Evolutionary conservation across 2,888 invertebrate genomes (phyloP).

Genomic region (Eucera pruinosa): DNA sequence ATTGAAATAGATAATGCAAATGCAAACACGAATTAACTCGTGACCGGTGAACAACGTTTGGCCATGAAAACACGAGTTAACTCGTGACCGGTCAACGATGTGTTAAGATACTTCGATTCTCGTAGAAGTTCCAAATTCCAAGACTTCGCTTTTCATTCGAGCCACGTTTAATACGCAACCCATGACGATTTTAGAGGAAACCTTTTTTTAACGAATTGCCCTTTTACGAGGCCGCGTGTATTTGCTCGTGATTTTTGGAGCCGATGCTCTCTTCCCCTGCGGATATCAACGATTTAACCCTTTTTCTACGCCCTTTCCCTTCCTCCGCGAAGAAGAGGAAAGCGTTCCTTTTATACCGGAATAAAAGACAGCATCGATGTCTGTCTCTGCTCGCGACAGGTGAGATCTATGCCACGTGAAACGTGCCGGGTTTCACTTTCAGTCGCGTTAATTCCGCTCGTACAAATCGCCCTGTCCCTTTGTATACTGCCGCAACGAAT

Average conservation of each 20-base stretch:
- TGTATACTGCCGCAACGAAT: constrained; percentile 64
- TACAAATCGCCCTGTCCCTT: constrained; percentile 42
- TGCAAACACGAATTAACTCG: no score
- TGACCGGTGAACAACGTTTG: no score
- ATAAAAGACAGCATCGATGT: constrained; percentile 2
- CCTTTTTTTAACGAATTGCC: constrained; percentile 8
- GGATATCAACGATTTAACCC: constrained; percentile 2
- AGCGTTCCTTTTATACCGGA: neutral
- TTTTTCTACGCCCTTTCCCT: neutral
- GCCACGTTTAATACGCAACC: no score
- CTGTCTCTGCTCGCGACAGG: constrained; percentile 7
- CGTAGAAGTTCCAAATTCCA: no score
- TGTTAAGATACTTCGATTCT: no score
- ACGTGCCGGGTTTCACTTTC: constrained; percentile 28
- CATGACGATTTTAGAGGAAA: constrained; percentile 34
- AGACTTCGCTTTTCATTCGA: no score
- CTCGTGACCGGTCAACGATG: no score
- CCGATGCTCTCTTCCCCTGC: neutral
- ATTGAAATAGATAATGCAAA: no score
- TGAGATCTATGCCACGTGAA: constrained; percentile 30
- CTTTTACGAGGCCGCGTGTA: constrained; percentile 2
- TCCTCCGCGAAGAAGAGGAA: neutral
- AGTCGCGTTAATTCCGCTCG: constrained; percentile 17
- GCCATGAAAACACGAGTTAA: no score
- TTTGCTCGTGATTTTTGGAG: neutral